These are phyloP conservation scores for Hydraecia micacea DNA, from an alignment of 2,888 invertebrate species.

Conservation along the genomic window DNA sequence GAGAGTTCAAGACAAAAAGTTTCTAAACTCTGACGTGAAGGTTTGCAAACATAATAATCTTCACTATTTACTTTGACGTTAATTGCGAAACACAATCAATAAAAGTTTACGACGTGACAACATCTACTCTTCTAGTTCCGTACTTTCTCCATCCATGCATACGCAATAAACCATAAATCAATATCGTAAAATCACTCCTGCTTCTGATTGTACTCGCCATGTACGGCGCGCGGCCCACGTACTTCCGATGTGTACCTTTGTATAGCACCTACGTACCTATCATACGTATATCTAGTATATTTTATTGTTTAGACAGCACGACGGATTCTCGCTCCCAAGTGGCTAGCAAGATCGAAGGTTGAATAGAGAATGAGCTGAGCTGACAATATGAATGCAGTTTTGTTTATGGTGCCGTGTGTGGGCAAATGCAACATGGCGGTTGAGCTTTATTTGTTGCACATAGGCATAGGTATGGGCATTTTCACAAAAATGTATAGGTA, in stretches of 20 bases:
- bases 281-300: conserved; percentile 20
- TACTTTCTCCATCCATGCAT: conserved; percentile 24
- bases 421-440: conserved; percentile 27
- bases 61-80: background rate
- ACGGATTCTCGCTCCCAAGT: conserved; percentile 38
- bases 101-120: conserved; percentile 18
- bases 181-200: conserved; percentile 31
- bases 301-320: conserved; percentile 40
- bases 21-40: background rate
- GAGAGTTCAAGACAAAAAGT: background rate
- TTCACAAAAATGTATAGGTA: no score
- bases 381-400: conserved; percentile 26
- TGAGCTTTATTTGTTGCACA: conserved; percentile 5
- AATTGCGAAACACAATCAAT: conserved; percentile 6
- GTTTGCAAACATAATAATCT: conserved; percentile 5
- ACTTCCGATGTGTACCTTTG: conserved; percentile 55
- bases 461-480: no score
- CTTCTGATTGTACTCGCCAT: conserved; percentile 49
- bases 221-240: conserved; percentile 53
- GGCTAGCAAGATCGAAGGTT: conserved; percentile 39
- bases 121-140: background rate
- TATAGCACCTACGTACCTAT: conserved; percentile 39
- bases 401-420: conserved; percentile 32
- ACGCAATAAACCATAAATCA: conserved; percentile 42
- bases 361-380: conserved; percentile 35